phyloP scores from a whole-genome alignment of 2,113 vertebrate species.

The Megaceryle maxima region DNA sequence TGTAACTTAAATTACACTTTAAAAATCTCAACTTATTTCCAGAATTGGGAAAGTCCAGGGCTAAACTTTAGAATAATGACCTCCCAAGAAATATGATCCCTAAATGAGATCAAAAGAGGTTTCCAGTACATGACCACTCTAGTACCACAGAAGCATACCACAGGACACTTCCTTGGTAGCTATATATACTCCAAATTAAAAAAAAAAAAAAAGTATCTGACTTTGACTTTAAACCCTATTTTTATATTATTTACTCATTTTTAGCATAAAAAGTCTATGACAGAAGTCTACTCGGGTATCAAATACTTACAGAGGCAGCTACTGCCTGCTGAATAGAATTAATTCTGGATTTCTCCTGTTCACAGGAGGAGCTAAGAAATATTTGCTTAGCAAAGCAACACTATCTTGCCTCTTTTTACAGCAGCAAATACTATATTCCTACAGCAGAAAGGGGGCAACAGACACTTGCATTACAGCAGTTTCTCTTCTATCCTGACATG shows the following conservation, averaged over 20 bases:
- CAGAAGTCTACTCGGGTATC: neutral
- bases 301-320: neutral
- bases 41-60: neutral
- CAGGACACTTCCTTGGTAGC: neutral
- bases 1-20: neutral
- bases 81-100: neutral
- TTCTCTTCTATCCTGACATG: neutral
- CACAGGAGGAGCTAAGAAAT: neutral
- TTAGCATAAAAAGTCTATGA: neutral
- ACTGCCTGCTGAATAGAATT: neutral
- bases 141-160: neutral
- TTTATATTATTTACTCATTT: neutral
- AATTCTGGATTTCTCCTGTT: neutral
- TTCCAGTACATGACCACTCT: neutral
- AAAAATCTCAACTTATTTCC: neutral
- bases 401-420: neutral
- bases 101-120: neutral
- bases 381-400: neutral
- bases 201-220: neutral
- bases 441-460: constrained; percentile 42
- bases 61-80: neutral
- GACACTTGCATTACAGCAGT: neutral
- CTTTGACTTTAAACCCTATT: neutral
- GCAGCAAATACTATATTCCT: neutral
- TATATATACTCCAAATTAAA: neutral